Conservation (phyloP, 2,113 vertebrate genomes). For the Dendrocopos noguchii region DNA sequence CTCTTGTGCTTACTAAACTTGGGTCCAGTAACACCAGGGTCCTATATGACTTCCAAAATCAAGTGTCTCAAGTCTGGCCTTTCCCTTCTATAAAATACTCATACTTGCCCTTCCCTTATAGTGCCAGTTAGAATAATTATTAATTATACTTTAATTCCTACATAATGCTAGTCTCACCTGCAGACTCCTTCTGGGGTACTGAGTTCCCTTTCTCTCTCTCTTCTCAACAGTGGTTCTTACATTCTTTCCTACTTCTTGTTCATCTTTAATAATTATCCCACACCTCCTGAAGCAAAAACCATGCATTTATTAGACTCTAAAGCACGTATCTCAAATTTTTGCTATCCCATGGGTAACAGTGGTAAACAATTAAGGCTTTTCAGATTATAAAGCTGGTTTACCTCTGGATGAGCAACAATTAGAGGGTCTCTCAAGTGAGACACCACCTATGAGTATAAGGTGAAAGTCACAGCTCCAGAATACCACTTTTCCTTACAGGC, state of each 20-base stretch:
- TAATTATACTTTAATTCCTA: neutral
- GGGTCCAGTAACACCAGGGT: too few species aligned
- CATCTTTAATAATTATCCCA: neutral
- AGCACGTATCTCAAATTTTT: neutral
- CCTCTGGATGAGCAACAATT: neutral
- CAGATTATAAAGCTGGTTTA: neutral
- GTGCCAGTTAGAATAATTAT: neutral
- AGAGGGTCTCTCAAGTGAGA: neutral
- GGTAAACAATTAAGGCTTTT: neutral
- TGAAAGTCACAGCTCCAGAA: neutral
- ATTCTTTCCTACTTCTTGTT: neutral
- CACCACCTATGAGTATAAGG: neutral
- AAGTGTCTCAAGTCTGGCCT: neutral
- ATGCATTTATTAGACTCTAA: neutral
- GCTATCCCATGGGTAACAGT: accelerated
- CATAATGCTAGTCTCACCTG: neutral
- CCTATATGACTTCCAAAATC: neutral
- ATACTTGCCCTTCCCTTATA: neutral
- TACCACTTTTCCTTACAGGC: accelerated
- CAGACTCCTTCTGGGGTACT: accelerated
- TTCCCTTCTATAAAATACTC: neutral
- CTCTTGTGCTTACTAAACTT: too few species aligned
- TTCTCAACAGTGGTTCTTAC: neutral
- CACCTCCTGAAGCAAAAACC: neutral
- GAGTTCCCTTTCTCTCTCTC: neutral